These are phyloP conservation scores for Entomyzon cyanotis DNA, from an alignment of 2,113 vertebrate genomes.

Conservation along the genomic window DNA sequence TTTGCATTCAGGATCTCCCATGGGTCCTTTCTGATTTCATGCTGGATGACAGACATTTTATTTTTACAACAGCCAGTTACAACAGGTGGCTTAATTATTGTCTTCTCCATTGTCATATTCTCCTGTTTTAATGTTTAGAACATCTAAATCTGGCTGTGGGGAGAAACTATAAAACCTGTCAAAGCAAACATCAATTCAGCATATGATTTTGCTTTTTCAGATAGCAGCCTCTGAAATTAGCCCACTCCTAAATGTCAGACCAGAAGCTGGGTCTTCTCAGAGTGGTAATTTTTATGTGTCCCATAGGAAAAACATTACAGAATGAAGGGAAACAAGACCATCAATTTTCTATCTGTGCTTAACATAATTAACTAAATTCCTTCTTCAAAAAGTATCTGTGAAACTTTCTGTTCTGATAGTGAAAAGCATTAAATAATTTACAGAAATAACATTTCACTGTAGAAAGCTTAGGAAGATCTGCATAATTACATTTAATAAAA, in stretches of 20 bases:
- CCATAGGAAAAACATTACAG: neutral
- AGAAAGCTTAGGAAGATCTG: neutral
- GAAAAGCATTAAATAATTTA: constrained; percentile 26
- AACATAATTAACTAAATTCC: neutral
- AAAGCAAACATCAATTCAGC: neutral
- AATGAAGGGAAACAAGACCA: neutral
- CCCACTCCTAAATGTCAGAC: neutral
- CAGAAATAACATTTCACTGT: neutral
- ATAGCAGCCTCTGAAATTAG: neutral
- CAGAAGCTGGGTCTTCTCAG: neutral
- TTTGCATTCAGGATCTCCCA: neutral
- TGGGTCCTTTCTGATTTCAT: neutral
- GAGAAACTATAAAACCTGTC: neutral
- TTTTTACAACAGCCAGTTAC: neutral
- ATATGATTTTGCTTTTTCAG: neutral
- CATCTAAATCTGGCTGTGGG: neutral
- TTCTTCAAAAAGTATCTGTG: neutral
- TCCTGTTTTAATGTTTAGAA: neutral
- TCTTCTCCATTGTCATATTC: neutral
- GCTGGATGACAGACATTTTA: neutral
- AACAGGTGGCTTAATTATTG: neutral
- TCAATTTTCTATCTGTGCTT: neutral
- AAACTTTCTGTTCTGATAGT: neutral
- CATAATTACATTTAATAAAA: neutral
- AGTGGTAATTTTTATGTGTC: neutral